Percentiles rank a stretch among this genome's conserved stretches.
These are phyloP conservation scores for Alloplasta piceator DNA, from an alignment of 2,888 invertebrate genomes.

Conservation along the genomic window DNA sequence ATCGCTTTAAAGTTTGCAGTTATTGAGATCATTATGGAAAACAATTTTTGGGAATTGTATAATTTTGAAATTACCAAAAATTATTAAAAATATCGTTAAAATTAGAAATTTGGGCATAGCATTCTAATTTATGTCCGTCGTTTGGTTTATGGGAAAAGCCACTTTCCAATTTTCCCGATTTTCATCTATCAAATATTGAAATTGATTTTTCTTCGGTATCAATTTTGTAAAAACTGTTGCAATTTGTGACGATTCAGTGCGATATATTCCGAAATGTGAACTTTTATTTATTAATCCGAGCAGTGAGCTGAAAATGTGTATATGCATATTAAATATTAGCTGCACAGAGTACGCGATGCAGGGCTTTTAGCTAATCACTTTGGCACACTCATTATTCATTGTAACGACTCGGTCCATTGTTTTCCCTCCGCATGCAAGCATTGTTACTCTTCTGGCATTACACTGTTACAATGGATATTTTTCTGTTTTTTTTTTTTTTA, in stretches of 20 bases:
- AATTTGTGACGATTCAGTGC: slow-evolving; percentile 6
- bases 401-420: slow-evolving; percentile 56
- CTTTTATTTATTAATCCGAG: slow-evolving; percentile 30
- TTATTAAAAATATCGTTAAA: too few relatives aligned
- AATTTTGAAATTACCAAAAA: too few relatives aligned
- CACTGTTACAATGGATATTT: slow-evolving; percentile 24
- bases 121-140: too few relatives aligned
- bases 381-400: slow-evolving; percentile 61
- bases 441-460: slow-evolving; percentile 47
- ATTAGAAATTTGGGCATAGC: too few relatives aligned
- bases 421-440: slow-evolving; percentile 29
- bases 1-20: too few relatives aligned
- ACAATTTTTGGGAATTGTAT: too few relatives aligned
- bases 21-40: too few relatives aligned
- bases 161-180: too few relatives aligned
- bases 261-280: background rate
- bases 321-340: background rate
- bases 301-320: background rate
- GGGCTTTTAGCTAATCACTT: slow-evolving; percentile 62
- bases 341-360: background rate
- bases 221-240: too few relatives aligned
- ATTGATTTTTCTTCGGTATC: too few relatives aligned
- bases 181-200: too few relatives aligned
- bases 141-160: too few relatives aligned
- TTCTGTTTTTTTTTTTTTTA: slow-evolving; percentile 2